Percentiles rank a stretch among this genome's conserved stretches.
Conservation (phyloP, 1,140 invertebrate species). For the Caenorhabditis elegans region WBcel235 BX284605.5:9400001-9400500, state of each 20-base stretch:
- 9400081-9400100: background rate
- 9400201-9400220: background rate
- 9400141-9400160: background rate
- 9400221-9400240: no score
- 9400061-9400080: background rate
- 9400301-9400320: no score
- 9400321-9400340: background rate
- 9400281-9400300: no score
- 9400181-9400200: background rate
- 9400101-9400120: background rate
- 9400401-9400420: constrained; percentile 43
- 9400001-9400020: background rate
- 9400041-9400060: background rate
- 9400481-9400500: constrained; percentile 54
- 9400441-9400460: background rate
- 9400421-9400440: background rate
- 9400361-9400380: constrained; percentile 64
- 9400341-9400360: constrained; percentile 59
- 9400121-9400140: background rate
- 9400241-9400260: no score
- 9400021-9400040: constrained; percentile 22
- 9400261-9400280: no score
- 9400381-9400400: constrained; percentile 65
- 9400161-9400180: background rate
- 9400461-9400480: constrained; percentile 32